Evolutionary conservation across 1,140 invertebrate species (phyloP).

Genomic region (Xylocopa sonorina): DNA sequence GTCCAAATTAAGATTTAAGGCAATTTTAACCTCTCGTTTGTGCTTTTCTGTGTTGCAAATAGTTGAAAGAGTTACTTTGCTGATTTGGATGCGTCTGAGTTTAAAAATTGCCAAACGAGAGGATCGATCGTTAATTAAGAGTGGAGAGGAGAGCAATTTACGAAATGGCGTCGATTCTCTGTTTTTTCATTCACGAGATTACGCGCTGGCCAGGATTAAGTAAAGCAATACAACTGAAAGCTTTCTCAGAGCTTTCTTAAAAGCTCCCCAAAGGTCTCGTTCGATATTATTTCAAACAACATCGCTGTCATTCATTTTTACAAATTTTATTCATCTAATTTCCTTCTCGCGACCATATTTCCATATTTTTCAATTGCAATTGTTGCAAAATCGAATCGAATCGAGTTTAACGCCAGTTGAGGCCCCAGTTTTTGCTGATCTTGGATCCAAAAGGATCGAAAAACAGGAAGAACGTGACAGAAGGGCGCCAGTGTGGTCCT

Average conservation of each 20-base stretch:
- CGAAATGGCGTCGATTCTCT: conserved; percentile 19
- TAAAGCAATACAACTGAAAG: conserved; percentile 47
- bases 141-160: conserved; percentile 19
- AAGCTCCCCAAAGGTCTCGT: conserved; percentile 32
- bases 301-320: background rate
- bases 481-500: too few relatives aligned
- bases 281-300: conserved; percentile 18
- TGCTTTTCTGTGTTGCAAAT: too few relatives aligned
- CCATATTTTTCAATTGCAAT: too few relatives aligned
- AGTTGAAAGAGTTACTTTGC: background rate
- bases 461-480: too few relatives aligned
- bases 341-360: too few relatives aligned
- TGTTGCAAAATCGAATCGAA: too few relatives aligned
- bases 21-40: too few relatives aligned
- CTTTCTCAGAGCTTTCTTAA: conserved; percentile 18
- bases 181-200: conserved; percentile 26
- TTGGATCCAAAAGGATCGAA: too few relatives aligned
- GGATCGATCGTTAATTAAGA: conserved; percentile 34
- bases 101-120: background rate
- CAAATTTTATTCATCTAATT: too few relatives aligned
- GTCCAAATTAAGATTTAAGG: too few relatives aligned
- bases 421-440: too few relatives aligned
- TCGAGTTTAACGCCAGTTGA: too few relatives aligned
- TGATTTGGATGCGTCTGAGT: background rate
- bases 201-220: conserved; percentile 15